Base-by-base conservation (phyloP, 1,140 invertebrate genomes). In the Aricia agestis region DNA sequence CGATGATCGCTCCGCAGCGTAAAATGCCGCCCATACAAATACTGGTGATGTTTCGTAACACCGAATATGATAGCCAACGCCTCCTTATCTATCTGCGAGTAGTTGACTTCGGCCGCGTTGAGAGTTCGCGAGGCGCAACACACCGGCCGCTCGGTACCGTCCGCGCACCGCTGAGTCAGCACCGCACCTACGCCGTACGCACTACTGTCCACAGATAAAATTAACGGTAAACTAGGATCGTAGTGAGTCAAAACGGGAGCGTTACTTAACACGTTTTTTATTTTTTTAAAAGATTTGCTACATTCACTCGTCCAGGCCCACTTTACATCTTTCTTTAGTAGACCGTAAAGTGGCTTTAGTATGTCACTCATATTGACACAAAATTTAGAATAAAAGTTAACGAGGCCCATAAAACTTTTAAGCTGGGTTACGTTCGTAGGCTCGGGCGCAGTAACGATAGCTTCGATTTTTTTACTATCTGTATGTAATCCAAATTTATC, bases 51-150 rank as follows among this genome's bases (percentile, higher is more conserved):
- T n/a, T 41, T 36, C 36, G 45, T 15, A 15, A 52, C 10, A 11
- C 65, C 58, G 76, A 78, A 93, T 6, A 93, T 82, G 19, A 93
- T 85, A 5, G 86, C 89, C 15, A 93, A 72, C 0, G 87, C 91
- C 74, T 94, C 91, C 70, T 88, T 92, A 66, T 93, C 88, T 15
- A 93, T 90, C 72, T 93, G 89, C 2, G 82, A 74, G 71, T 93
- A 93, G 36, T 88, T 83, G 45, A 73, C 69, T 69, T 93, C 87
- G 2, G 82, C 76, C 1, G 70, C 31, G 7, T 76, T 89, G 45
- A 93, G 78, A 1, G 84, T 76, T 42, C 88, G 77, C 25, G 89
- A 92, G 10, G 87, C 91, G 76, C 79, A 93, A 0, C 71, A 69
- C 1, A 78, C 66, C 7, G 69, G 58, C 6, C 77, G 77, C 71